phyloP scores from a whole-genome alignment of 2,888 invertebrate species.

The Stenchaetothrips biformis region DNA sequence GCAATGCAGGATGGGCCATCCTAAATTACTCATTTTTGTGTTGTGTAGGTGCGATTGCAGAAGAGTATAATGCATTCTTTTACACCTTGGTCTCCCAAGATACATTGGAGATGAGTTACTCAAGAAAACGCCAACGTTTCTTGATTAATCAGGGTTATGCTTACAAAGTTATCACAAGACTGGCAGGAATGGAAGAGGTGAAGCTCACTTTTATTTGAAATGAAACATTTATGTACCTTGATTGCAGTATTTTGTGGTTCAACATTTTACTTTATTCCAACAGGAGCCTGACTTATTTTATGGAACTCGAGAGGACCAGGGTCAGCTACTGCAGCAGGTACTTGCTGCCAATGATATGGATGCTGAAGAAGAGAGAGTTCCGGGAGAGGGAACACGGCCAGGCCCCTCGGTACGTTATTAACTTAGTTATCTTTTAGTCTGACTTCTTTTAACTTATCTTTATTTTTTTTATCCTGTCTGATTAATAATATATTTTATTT shows the following conservation, averaged over 20 bases:
- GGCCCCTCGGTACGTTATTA: slow-evolving; percentile 25
- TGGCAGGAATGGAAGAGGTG: slow-evolving; percentile 89
- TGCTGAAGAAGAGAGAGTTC: slow-evolving; percentile 89
- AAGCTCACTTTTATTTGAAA: slow-evolving; percentile 34
- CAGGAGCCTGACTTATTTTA: slow-evolving; percentile 79
- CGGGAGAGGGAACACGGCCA: slow-evolving; percentile 57
- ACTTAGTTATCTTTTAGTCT: not conserved
- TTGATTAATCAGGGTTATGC: slow-evolving; percentile 99
- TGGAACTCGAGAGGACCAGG: slow-evolving; percentile 85
- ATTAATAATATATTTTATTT: not conserved
- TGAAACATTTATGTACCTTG: slow-evolving; percentile 10
- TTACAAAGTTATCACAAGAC: slow-evolving; percentile 92
- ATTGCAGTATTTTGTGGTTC: not conserved
- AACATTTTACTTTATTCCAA: not conserved
- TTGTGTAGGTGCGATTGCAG: slow-evolving; percentile 73
- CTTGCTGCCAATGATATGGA: slow-evolving; percentile 91
- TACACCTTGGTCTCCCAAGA: slow-evolving; percentile 98
- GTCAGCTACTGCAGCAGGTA: slow-evolving; percentile 84
- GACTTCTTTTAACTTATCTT: not conserved
- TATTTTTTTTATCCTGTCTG: not conserved
- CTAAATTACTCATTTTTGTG: slow-evolving; percentile 21
- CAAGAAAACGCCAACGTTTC: slow-evolving; percentile 93
- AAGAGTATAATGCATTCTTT: slow-evolving; percentile 98
- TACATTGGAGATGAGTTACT: slow-evolving; percentile 98
- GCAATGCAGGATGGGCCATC: not conserved